Base-by-base conservation (phyloP, 2,888 invertebrate species). In the Acleris sparsana region DNA sequence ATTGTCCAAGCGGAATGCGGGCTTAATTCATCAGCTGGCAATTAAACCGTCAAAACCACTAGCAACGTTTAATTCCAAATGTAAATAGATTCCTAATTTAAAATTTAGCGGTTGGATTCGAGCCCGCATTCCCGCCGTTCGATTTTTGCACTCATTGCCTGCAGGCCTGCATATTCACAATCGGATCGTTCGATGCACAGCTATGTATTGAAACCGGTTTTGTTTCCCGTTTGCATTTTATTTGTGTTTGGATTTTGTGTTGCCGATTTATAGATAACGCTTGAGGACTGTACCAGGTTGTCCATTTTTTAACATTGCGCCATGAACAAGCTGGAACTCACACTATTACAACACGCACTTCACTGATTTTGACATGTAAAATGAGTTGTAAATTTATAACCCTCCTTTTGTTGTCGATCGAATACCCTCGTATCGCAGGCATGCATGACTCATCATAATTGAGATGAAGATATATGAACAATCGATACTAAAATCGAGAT, bases 61-160 rank as follows among this genome's bases (percentile, higher is more conserved):
- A 56, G 55, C 60, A 53, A 64, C 61, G 43, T 20, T 25, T 49
- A 49, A 49, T 61, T 62, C 63, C 20, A 58, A 63, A 67, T 63
- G 63, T 63, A 59, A 63, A 63, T 67, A 63, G 53, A 53, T 53
- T 63, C 53, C 11, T 20, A 46, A 57, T 61, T 67, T 17, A 29
- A n/a, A 53, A 53, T 51, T 52, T 39, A 53, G 56, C 49, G 6
- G 56, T 44, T 57, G 83, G 78, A 84, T 85, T 80, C 80, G 80
- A 22, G 82, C 88, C 84, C 88, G 84, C 89, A 89, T 90, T 90
- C 89, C 79, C 75, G 78, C 67, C 67, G 76, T 77, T 82, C 79
- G 78, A 84, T 80, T 88, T 87, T 88, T 89, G 89, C 91, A 88
- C 89, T 65, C 80, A 78, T 82, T 85, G 87, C 80, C 87, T 89